These are phyloP conservation scores for Callimorpha dominula DNA, from an alignment of 2,888 invertebrate species.

Conservation along the genomic window DNA sequence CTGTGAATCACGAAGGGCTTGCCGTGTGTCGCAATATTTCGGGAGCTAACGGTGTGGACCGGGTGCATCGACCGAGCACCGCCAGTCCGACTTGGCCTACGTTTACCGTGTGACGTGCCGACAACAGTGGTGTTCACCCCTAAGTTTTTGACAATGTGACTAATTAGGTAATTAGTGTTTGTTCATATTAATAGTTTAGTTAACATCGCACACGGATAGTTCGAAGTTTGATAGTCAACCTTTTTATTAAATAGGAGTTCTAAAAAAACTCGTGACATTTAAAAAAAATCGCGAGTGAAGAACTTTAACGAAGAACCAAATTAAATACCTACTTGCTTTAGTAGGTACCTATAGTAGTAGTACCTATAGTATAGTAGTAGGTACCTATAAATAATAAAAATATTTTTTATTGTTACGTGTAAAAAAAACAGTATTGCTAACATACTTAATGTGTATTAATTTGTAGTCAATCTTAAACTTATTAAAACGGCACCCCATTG, in stretches of 20 bases:
- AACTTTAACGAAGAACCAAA: too few relatives aligned
- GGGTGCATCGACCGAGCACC: conserved; percentile 73
- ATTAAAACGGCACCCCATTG: not conserved
- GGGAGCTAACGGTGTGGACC: conserved; percentile 79
- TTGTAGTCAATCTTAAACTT: not conserved
- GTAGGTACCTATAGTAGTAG: too few relatives aligned
- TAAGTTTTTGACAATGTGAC: conserved; percentile 55
- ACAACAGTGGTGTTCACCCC: conserved; percentile 48
- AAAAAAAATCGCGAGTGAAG: too few relatives aligned
- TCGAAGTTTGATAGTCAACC: not conserved
- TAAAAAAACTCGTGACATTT: too few relatives aligned
- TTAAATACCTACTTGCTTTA: too few relatives aligned
- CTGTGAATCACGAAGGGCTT: conserved; percentile 55
- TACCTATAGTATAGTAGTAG: too few relatives aligned
- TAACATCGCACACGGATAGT: not conserved
- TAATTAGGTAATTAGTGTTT: conserved; percentile 43
- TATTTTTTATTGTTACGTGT: too few relatives aligned
- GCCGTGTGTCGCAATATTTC: conserved; percentile 80
- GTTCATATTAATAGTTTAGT: conserved; percentile 36
- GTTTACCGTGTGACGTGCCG: conserved; percentile 70
- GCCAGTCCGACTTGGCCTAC: conserved; percentile 68
- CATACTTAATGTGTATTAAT: not conserved
- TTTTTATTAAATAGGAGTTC: too few relatives aligned
- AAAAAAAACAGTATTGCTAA: too few relatives aligned
- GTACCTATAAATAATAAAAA: too few relatives aligned